These are phyloP conservation scores for Netelia melanura DNA, from an alignment of 2,888 invertebrate genomes.

Conservation along the genomic window DNA sequence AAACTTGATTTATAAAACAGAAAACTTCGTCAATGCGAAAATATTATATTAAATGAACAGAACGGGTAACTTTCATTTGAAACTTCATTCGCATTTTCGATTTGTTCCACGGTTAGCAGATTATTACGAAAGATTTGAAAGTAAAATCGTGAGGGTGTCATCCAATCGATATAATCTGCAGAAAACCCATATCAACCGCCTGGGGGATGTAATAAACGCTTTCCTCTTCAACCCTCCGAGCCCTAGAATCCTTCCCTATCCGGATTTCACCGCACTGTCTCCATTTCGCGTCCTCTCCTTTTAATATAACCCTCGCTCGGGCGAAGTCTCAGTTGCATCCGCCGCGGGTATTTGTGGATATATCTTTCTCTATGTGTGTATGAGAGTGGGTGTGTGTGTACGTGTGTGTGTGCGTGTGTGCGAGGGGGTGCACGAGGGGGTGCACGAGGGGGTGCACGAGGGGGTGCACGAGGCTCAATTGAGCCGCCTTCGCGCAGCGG, in stretches of 20 bases:
- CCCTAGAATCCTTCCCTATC: not conserved
- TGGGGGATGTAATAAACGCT: constrained; percentile 2
- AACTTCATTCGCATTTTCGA: no score
- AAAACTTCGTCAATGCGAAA: no score
- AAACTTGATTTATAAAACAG: no score
- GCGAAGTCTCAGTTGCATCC: constrained; percentile 15
- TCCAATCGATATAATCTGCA: no score
- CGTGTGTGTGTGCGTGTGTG: no score
- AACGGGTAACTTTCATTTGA: no score
- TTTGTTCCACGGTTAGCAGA: no score
- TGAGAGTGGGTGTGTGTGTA: not conserved
- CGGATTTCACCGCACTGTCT: constrained; percentile 5
- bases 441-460: not conserved
- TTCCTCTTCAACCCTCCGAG: not conserved
- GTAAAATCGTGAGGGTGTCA: no score
- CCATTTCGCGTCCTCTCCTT: not conserved
- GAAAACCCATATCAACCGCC: not conserved
- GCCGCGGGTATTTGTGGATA: not conserved
- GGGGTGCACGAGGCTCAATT: constrained; percentile 21
- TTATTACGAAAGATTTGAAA: no score
- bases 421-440: not conserved
- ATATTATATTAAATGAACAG: no score
- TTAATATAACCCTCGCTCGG: constrained; percentile 17
- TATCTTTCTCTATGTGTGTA: not conserved
- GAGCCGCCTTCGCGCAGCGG: constrained; percentile 71